Evolutionary conservation across 2,113 vertebrate genomes (phyloP), one percentile per base, ranked within the genome.

Genomic region (Myocastor coypus): DNA sequence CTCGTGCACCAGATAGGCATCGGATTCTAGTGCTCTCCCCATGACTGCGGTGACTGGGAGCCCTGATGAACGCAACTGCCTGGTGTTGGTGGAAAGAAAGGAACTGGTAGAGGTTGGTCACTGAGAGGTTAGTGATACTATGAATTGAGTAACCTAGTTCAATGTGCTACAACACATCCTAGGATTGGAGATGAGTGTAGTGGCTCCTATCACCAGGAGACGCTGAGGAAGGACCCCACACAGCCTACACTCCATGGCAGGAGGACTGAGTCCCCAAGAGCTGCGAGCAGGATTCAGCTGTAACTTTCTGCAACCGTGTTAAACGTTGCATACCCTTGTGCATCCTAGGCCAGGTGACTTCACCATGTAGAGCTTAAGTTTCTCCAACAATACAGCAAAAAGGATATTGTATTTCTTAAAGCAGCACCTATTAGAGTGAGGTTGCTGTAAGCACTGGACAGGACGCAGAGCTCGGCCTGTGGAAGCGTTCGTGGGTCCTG

Each of bases 61-160:
- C 32, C 52, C 19, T 13, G 30, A 77, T 61, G 52, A 2, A 73
- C 24, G 52, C 75, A 19, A 20, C 34, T 3, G 30, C 73, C 91
- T n/a, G 7, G 84, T 83, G 90, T 89, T 68, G 64, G 37, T 22
- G 61, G 64, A 77, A 75, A 94, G 80, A 46, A 57, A 9, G 30
- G 24, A 64, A 73, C 78, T 26, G 89, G 40, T 86, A 14, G 77
- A 73, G 5, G 7, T 11, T 11, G 28, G 30, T 66, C 57, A 92
- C 42, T 0, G 0, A 90, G 46, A 64, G 40, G 34, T 85, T 50
- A 87, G 26, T 19, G 75, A 83, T 20, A 82, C 75, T 59, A 16
- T 20, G 42, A 42, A 83, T 89, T 75, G 94, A 90, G 84, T 83
- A 50, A 55, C 66, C 63, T 83, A 91, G n/a, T 37, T 95, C 57